These are phyloP conservation scores for Scotopteryx bipunctaria DNA, from an alignment of 2,888 invertebrate species.

Conservation along the genomic window DNA sequence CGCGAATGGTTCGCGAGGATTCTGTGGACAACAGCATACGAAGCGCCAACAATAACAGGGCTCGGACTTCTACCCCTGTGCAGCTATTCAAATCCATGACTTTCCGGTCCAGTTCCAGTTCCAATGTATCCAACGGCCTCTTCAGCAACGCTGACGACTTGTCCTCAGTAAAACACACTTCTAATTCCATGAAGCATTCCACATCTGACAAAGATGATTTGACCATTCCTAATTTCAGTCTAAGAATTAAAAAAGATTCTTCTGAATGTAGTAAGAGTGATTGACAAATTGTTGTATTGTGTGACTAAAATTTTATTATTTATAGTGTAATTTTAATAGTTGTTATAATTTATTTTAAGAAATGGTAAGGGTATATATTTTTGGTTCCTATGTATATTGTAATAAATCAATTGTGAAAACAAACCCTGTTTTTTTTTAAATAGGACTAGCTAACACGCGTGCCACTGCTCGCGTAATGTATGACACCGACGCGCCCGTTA, in stretches of 20 bases:
- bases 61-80: constrained; percentile 84
- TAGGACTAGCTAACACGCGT: no score
- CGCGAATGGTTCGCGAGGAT: constrained; percentile 45
- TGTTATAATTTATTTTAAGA: constrained; percentile 28
- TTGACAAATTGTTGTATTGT: constrained; percentile 43
- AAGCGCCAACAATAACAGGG: constrained; percentile 58
- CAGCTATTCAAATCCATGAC: constrained; percentile 72
- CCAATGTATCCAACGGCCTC: constrained; percentile 72
- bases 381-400: constrained; percentile 34
- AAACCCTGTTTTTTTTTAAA: constrained; percentile 2
- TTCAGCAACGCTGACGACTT: constrained; percentile 82
- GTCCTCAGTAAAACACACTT: constrained; percentile 80
- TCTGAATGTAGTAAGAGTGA: constrained; percentile 72
- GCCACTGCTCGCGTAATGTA: no score
- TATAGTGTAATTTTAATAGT: constrained; percentile 28
- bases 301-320: constrained; percentile 39
- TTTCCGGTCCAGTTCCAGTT: constrained; percentile 76
- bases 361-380: constrained; percentile 31
- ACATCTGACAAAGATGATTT: constrained; percentile 76
- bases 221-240: constrained; percentile 75
- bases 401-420: constrained; percentile 34
- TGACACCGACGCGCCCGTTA: no score
- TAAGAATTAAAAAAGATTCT: constrained; percentile 63
- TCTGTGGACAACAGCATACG: constrained; percentile 56
- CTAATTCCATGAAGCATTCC: constrained; percentile 72